phyloP scores from a whole-genome alignment of 2,113 vertebrate species.

The Andinoacara biseriatus region DNA sequence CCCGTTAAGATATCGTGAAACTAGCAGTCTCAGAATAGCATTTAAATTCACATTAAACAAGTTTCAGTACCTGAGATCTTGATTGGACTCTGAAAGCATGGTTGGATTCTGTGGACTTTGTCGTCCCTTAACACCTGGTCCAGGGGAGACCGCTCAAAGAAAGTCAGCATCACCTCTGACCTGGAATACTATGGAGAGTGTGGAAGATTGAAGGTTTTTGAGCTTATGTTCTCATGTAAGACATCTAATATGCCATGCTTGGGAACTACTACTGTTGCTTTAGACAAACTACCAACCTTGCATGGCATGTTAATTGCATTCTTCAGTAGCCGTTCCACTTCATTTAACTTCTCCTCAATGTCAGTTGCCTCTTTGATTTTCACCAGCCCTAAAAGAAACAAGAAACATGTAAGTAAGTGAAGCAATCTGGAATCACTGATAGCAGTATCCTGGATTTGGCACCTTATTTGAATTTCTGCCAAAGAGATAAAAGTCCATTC shows the following conservation, averaged over 20 bases:
- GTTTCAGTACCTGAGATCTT: conserved; percentile 90
- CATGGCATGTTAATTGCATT: conserved; percentile 92
- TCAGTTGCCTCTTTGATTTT: conserved; percentile 94
- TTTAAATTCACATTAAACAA: neutral
- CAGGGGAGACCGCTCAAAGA: conserved; percentile 95
- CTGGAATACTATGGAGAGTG: conserved; percentile 87
- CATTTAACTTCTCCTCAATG: conserved; percentile 93
- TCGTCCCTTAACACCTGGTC: conserved; percentile 96
- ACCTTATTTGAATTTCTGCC: neutral
- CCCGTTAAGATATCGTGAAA: neutral
- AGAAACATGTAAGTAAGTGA: neutral
- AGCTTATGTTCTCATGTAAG: neutral
- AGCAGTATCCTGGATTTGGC: neutral
- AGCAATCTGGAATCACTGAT: neutral
- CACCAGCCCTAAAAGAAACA: conserved; percentile 84
- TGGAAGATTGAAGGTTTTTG: neutral
- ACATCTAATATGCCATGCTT: neutral
- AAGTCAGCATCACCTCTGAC: conserved; percentile 96
- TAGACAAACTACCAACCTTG: conserved; percentile 81
- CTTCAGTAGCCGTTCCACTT: conserved; percentile 94
- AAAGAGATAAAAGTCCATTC: neutral
- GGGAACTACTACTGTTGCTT: neutral
- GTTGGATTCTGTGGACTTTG: conserved; percentile 93
- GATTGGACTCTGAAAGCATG: conserved; percentile 92
- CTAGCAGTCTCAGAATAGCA: neutral